Base-by-base conservation (phyloP, 2,888 invertebrate species). In the Euzetes globulus region DNA sequence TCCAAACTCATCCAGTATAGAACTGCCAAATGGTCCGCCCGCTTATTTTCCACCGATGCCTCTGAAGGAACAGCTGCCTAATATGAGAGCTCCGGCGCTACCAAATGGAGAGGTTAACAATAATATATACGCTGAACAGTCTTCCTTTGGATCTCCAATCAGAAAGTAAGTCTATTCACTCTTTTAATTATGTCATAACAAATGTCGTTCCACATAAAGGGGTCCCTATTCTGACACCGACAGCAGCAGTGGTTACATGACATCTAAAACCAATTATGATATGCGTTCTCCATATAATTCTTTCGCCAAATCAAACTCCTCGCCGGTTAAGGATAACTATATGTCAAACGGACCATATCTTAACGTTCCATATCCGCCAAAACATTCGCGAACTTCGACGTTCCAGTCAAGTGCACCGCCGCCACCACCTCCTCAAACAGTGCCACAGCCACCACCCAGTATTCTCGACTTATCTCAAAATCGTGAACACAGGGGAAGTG, bases 401-500 rank as follows among this genome's bases (percentile, higher is more conserved):
- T 68, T 41, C 65, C 52, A 72, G 63, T 65, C 63, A 37, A 29
- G 45, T 81, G 74, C 71, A 52, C 70, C 22, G 22, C 70, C 55
- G 37, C 73, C 47, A 74, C 52, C 22, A 19, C 74, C 41, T 19
- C 37, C 37, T 70, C 75, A 47, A 47, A 41, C 37, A 72, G 3
- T 27, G 19, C 17, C 19, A 58, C 76, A 25, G 68, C 72, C 47
- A 71, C 76, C 9, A 63, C 75, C 22, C 55, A 76, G 63, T 63
- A 76, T 58, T 77, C 82, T 88, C 15, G 88, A 88, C 80, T 85
- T 94, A 81, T 91, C 72, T 2, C 27, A 92, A 72, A 92, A 93
- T 71, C 90, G 92, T 80, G 94, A 94, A 82, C 93, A 94, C 81
- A 86, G 94, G 73, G 94, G 94, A 37, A 94, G 94, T 77, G 95